phyloP scores from a whole-genome alignment of 1,140 invertebrate genomes.

The Subanguina moxae region DNA sequence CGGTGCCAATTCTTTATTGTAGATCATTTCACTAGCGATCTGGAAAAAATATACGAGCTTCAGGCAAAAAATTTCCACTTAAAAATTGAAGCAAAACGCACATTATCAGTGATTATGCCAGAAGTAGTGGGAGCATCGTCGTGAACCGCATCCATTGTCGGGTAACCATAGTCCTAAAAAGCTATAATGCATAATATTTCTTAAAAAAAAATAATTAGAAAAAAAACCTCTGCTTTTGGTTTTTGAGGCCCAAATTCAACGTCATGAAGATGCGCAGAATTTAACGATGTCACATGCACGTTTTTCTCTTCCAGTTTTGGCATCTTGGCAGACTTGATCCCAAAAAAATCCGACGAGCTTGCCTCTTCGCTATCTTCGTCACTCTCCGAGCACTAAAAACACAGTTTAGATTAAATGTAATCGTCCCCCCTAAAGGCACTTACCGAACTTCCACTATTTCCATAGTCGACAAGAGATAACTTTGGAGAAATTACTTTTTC shows the following conservation, averaged over 20 bases:
- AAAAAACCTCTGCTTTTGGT: too few relatives aligned
- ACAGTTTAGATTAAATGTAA: too few relatives aligned
- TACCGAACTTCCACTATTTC: background rate
- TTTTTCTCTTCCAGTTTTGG: background rate
- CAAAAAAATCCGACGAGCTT: background rate
- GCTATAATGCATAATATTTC: too few relatives aligned
- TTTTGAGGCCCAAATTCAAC: background rate
- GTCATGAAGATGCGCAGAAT: background rate
- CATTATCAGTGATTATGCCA: too few relatives aligned
- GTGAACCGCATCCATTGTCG: too few relatives aligned
- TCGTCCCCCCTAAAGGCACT: too few relatives aligned
- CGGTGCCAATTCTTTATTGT: constrained; percentile 39
- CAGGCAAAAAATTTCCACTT: too few relatives aligned
- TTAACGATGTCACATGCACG: background rate
- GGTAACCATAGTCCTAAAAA: too few relatives aligned
- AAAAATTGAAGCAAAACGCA: background rate
- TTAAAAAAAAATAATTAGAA: too few relatives aligned
- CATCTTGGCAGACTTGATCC: background rate
- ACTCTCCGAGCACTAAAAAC: background rate
- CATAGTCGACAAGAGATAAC: background rate
- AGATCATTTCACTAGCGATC: constrained; percentile 30
- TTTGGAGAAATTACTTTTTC: background rate
- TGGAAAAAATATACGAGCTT: too few relatives aligned
- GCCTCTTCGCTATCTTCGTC: background rate
- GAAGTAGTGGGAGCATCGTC: too few relatives aligned